phyloP scores from a whole-genome alignment of 2,888 invertebrate species.

The Diachrysia chrysitis region DNA sequence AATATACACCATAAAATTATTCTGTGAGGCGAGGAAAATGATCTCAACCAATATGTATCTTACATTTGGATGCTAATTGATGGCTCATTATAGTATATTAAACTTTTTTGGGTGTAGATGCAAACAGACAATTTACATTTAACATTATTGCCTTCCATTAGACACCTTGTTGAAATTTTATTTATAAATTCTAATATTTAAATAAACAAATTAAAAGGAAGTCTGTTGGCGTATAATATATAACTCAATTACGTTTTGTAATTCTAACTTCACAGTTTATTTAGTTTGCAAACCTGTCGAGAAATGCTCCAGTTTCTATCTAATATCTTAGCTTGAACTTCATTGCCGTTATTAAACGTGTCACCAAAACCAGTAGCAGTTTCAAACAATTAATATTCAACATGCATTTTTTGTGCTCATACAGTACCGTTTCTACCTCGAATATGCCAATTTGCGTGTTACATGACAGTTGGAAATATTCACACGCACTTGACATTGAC shows the following conservation, averaged over 20 bases:
- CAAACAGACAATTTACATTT: slow-evolving; percentile 17
- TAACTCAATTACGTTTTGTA: slow-evolving; percentile 15
- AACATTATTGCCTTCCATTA: slow-evolving; percentile 13
- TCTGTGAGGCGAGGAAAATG: slow-evolving; percentile 29
- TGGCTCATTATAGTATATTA: slow-evolving; percentile 15
- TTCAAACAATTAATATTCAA: background rate
- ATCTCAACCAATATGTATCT: slow-evolving; percentile 7
- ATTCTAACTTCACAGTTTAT: slow-evolving; percentile 11
- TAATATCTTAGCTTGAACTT: background rate
- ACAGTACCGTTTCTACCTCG: slow-evolving; percentile 28
- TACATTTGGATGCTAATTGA: slow-evolving; percentile 41
- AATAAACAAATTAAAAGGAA: slow-evolving; percentile 13
- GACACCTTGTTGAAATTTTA: background rate
- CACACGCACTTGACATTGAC: slow-evolving; percentile 44
- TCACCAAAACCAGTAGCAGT: background rate
- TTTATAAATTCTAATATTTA: background rate
- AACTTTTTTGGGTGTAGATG: slow-evolving; percentile 12
- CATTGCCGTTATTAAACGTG: background rate
- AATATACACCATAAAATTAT: slow-evolving; percentile 27
- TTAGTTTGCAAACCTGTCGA: slow-evolving; percentile 24
- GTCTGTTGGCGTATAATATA: slow-evolving; percentile 2
- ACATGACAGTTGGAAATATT: slow-evolving; percentile 36
- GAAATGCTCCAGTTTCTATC: slow-evolving; percentile 43
- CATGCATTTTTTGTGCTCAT: slow-evolving; percentile 8
- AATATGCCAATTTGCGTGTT: slow-evolving; percentile 28